A percentile compares a stretch with the other conserved stretches of the same genome.
Conservation (phyloP, 2,888 invertebrate species). For the Synanthedon andrenaeformis region DNA sequence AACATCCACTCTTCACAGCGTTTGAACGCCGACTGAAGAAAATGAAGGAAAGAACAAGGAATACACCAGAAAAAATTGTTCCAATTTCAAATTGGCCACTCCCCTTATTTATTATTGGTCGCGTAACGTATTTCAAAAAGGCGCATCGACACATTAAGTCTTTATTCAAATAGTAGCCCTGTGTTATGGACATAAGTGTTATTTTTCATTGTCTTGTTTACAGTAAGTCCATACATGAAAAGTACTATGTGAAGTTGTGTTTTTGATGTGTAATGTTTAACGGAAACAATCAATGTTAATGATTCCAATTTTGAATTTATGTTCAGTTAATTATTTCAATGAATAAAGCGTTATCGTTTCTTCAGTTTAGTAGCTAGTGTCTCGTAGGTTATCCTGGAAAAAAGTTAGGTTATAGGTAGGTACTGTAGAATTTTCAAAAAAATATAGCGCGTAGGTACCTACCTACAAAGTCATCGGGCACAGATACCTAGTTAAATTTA, state of each 20-base stretch:
- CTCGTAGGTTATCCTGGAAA: too few relatives aligned
- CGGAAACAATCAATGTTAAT: not conserved
- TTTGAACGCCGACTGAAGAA: constrained; percentile 26
- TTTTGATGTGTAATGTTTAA: not conserved
- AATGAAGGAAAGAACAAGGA: constrained; percentile 28
- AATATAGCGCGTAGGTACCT: too few relatives aligned
- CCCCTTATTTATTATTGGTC: constrained; percentile 60
- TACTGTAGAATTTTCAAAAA: too few relatives aligned
- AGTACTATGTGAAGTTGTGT: constrained; percentile 3
- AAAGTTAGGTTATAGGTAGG: too few relatives aligned
- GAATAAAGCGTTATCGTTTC: not conserved
- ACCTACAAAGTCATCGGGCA: too few relatives aligned
- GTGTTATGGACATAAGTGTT: not conserved
- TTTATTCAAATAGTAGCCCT: not conserved
- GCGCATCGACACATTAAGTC: constrained; percentile 3
- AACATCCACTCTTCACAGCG: constrained; percentile 6
- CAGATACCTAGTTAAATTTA: too few relatives aligned
- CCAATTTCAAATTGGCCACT: constrained; percentile 60
- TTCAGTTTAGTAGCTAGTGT: too few relatives aligned
- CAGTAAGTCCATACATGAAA: constrained; percentile 3
- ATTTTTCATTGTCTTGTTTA: not conserved
- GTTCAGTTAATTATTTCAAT: not conserved
- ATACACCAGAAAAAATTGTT: constrained; percentile 41
- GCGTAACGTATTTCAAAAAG: constrained; percentile 17
- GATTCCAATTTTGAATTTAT: not conserved